Evolutionary conservation across 2,113 vertebrate species (phyloP), one percentile per base, ranked within the genome.

Genomic region (Eidolon helvum): DNA sequence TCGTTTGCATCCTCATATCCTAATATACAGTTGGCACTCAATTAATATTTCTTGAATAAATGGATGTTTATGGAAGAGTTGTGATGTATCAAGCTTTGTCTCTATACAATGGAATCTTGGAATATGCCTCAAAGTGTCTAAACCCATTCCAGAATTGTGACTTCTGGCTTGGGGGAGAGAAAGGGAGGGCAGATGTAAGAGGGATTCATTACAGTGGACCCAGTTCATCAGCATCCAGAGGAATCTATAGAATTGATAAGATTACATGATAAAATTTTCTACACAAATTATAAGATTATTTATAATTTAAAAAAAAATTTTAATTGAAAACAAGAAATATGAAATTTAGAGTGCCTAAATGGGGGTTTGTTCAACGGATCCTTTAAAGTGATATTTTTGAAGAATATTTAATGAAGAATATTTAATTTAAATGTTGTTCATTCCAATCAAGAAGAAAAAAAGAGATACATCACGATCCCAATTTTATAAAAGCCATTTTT

Each of bases 311-410:
- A 84, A 92, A 57, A 91, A 50, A 28, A 0, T 66, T 84, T 90
- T 68, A 65, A 86, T 45, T 30, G 19, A 26, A 88, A 94, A 88
- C 87, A 89, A 74, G n/a, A 89, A 72, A 87, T 59, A 78, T 28
- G 61, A 80, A 94, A 72, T 30, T 89, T 77, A 88, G 26, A 84
- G 15, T 63, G 90, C 74, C 22, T 68, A 86, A 77, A 90, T 79
- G 12, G 89, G 40, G 10, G 7, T 79, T 93, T 72, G 68, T 50
- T 94, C 57, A 96, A 65, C 9, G n/a, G 53, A 53, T 77, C 38
- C 59, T 87, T 96, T 82, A 78, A 96, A 90, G 80, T 68, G 7
- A 2, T 48, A 80, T 45, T 94, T 97, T 72, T 93, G 10, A 86
- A 82, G 26, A 87, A 78, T 30, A 55, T 72, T 78, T 87, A 96